Conservation (phyloP, 2,888 invertebrate species). For the Odiellus spinosus region DNA sequence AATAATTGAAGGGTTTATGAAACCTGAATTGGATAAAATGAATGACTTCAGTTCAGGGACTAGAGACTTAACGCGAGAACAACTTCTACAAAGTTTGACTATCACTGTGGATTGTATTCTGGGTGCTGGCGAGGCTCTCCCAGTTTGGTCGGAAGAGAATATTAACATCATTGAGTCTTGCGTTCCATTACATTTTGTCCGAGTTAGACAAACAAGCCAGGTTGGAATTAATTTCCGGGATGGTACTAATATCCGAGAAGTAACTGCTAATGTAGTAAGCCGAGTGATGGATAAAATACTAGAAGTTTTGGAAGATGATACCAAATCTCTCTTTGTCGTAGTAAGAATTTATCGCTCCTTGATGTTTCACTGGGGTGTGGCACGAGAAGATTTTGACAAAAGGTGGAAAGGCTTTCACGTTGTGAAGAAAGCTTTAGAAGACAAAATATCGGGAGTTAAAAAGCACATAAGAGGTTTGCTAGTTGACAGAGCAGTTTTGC, state of each 20-base stretch:
- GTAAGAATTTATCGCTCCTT: slow-evolving; percentile 29
- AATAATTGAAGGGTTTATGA: slow-evolving; percentile 39
- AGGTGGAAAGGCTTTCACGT: slow-evolving; percentile 49
- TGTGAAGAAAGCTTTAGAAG: slow-evolving; percentile 31
- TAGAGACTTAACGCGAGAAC: slow-evolving; percentile 42
- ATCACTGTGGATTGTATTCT: slow-evolving; percentile 49
- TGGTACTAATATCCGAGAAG: slow-evolving; percentile 51
- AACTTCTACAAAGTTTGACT: slow-evolving; percentile 47
- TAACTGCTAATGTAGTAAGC: slow-evolving; percentile 13
- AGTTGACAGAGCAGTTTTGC: slow-evolving; percentile 47
- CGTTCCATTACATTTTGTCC: slow-evolving; percentile 2
- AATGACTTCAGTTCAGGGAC: slow-evolving; percentile 38
- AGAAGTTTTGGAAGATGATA: slow-evolving; percentile 55
- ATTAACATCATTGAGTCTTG: slow-evolving; percentile 7
- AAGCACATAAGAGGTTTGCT: slow-evolving; percentile 44
- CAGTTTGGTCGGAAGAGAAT: slow-evolving; percentile 46
- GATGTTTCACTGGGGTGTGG: slow-evolving; percentile 39
- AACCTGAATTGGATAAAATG: slow-evolving; percentile 45
- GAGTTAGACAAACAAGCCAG: too few relatives aligned
- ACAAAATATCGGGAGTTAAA: slow-evolving; percentile 39
- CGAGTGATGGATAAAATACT: slow-evolving; percentile 47
- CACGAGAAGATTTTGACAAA: slow-evolving; percentile 42
- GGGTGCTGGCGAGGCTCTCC: slow-evolving; percentile 47
- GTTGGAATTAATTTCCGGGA: slow-evolving; percentile 26
- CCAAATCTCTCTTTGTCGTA: slow-evolving; percentile 47